Evolutionary conservation across 23 tunicate species (phyloP).

Genomic region (Phallusia fumigata): DNA sequence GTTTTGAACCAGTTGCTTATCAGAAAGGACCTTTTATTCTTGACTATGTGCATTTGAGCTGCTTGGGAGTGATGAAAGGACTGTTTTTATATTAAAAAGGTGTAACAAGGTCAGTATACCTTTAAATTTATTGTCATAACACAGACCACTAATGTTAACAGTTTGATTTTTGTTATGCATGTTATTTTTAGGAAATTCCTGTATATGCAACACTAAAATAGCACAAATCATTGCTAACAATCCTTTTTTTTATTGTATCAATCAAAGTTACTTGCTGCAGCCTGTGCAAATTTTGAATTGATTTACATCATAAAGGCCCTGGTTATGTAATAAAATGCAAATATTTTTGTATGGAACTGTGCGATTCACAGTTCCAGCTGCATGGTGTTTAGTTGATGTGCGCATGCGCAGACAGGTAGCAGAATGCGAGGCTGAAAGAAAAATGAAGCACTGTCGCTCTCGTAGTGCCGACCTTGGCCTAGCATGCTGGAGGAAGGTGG

Average conservation of each 20-base stretch:
- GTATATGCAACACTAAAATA: not conserved
- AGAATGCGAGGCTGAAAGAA: no score
- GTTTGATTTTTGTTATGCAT: no score
- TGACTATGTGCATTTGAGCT: constrained; percentile 38
- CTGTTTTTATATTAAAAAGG: constrained; percentile 32
- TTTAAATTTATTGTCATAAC: not conserved
- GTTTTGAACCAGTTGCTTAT: constrained; percentile 14
- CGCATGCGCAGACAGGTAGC: no score
- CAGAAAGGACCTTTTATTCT: no score
- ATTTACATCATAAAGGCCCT: not conserved
- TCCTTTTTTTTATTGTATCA: not conserved
- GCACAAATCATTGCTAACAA: not conserved
- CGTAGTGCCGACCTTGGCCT: no score
- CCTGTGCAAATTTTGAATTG: not conserved
- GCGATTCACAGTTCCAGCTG: no score
- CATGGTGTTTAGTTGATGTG: no score
- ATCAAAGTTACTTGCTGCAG: not conserved
- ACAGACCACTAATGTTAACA: not conserved
- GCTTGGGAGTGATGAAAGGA: constrained; percentile 39
- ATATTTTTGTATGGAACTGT: no score
- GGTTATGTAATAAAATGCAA: constrained; percentile 15
- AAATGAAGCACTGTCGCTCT: no score
- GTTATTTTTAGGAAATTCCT: not conserved
- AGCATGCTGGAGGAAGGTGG: no score
- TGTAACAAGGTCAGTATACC: constrained; percentile 26